Evolutionary conservation across 2,888 invertebrate species (phyloP).

Genomic region (Limnephilus auricula): DNA sequence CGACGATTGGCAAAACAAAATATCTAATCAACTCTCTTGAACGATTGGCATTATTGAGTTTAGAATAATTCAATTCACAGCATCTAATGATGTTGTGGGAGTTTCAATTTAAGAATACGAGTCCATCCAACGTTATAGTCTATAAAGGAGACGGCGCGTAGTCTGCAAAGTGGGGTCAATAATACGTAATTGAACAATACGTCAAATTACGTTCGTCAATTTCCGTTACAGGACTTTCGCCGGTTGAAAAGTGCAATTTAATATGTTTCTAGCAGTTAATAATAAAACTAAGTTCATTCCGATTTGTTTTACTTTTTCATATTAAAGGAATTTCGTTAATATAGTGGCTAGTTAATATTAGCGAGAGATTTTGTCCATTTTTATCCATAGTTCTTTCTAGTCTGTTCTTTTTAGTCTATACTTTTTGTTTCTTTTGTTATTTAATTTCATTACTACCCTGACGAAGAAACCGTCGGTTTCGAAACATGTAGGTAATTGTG

Average conservation of each 20-base stretch:
- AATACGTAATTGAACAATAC: background rate
- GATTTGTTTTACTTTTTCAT: too few relatives aligned
- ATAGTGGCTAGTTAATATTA: too few relatives aligned
- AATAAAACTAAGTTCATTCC: background rate
- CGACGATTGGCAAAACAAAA: too few relatives aligned
- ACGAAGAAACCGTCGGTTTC: too few relatives aligned
- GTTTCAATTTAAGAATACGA: background rate
- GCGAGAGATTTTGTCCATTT: too few relatives aligned
- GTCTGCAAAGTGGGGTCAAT: background rate
- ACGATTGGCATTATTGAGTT: background rate
- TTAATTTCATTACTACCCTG: too few relatives aligned
- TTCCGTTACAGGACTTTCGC: too few relatives aligned
- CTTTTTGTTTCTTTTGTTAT: too few relatives aligned
- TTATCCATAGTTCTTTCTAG: too few relatives aligned
- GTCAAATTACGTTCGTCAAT: background rate
- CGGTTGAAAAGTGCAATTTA: background rate
- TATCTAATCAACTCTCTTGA: background rate
- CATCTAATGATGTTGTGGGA: background rate
- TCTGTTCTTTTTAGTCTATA: too few relatives aligned
- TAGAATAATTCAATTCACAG: background rate
- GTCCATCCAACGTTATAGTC: background rate
- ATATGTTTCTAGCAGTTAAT: background rate
- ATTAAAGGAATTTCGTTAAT: too few relatives aligned
- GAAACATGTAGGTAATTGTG: too few relatives aligned
- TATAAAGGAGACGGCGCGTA: background rate